Conservation (phyloP, 2,888 invertebrate genomes). For the Chymomyza procnemis region DNA sequence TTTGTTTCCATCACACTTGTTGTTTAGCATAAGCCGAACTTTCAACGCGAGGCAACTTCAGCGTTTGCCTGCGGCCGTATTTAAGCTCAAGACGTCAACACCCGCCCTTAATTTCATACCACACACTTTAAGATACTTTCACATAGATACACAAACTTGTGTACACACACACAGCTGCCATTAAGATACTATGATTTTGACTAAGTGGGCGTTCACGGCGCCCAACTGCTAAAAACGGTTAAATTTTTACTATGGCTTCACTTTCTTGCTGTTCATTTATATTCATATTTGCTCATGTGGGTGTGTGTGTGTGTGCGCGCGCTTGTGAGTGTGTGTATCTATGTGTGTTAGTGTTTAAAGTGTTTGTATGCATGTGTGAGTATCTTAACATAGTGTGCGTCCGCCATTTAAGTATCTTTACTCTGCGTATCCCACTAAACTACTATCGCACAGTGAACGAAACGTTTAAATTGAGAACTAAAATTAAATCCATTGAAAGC, state of each 20-base stretch:
- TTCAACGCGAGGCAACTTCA: slow-evolving; percentile 33
- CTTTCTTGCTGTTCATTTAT: slow-evolving; percentile 60
- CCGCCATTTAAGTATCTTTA: slow-evolving; percentile 51
- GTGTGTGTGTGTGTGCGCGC: slow-evolving; percentile 21
- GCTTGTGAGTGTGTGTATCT: slow-evolving; percentile 7
- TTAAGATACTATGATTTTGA: slow-evolving; percentile 24
- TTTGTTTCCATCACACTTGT: not conserved
- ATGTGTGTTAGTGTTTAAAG: too few relatives aligned
- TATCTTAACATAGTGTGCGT: not conserved
- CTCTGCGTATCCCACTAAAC: slow-evolving; percentile 3
- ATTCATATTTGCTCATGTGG: slow-evolving; percentile 63
- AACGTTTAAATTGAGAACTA: too few relatives aligned
- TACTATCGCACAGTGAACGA: too few relatives aligned
- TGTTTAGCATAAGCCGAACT: slow-evolving; percentile 46
- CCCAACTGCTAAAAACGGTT: slow-evolving; percentile 3
- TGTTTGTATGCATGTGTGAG: slow-evolving; percentile 14
- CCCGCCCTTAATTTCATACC: slow-evolving; percentile 18
- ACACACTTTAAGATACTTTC: not conserved
- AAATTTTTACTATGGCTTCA: slow-evolving; percentile 3
- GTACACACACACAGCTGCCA: not conserved
- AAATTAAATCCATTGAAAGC: too few relatives aligned
- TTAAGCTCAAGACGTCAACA: too few relatives aligned
- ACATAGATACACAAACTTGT: slow-evolving; percentile 2
- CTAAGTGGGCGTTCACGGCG: slow-evolving; percentile 5
- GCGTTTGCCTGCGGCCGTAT: not conserved